These are phyloP conservation scores for Australoheros scitulus DNA, from an alignment of 2,113 vertebrate genomes.

Conservation along the genomic window DNA sequence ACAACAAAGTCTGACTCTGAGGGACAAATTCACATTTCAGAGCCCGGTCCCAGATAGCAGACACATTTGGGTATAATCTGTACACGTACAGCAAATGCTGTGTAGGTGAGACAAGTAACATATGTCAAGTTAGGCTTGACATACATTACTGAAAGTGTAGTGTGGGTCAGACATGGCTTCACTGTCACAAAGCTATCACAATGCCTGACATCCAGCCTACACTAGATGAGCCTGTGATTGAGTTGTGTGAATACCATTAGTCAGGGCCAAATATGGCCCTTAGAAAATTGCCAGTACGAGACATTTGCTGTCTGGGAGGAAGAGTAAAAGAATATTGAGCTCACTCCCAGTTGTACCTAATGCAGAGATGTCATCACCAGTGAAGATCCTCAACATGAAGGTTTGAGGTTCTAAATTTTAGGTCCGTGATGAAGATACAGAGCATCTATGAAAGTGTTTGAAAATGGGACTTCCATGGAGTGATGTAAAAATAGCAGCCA, in stretches of 20 bases:
- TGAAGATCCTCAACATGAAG: no score
- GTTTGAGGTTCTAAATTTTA: slow-evolving; percentile 1
- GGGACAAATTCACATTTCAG: no score
- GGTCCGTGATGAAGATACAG: neutral
- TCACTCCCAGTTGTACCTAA: no score
- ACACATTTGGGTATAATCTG: no score
- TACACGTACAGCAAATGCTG: no score
- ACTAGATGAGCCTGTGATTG: neutral
- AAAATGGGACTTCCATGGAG: neutral
- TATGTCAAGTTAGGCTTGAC: no score
- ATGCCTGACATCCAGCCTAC: neutral
- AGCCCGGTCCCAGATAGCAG: no score
- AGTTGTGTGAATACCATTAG: neutral
- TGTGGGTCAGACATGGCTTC: no score
- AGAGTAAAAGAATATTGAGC: no score
- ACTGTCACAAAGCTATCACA: neutral
- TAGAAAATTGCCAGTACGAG: neutral
- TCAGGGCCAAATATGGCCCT: neutral
- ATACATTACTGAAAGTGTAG: no score
- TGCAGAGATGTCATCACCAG: neutral
- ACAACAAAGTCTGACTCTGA: no score
- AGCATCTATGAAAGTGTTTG: neutral
- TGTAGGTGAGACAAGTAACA: no score
- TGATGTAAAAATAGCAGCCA: neutral
- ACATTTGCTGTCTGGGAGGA: neutral